Evolutionary conservation across 2,888 invertebrate genomes (phyloP).

Genomic region (Harpalus rufipes): DNA sequence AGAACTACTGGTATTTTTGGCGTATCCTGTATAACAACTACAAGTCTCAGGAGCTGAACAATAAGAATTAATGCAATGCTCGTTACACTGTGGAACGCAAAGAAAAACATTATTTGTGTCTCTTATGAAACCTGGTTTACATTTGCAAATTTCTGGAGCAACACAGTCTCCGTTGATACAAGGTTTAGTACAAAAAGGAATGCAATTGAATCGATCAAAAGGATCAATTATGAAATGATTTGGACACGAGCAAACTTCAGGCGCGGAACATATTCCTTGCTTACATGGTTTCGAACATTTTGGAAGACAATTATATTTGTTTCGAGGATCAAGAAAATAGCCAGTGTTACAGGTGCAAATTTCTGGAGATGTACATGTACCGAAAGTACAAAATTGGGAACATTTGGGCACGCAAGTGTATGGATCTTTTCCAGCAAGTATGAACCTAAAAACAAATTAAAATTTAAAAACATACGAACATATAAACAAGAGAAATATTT

Average conservation of each 20-base stretch:
- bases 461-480: neutral
- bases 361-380: constrained; percentile 83
- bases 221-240: constrained; percentile 81
- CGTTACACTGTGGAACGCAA: constrained; percentile 81
- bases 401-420: constrained; percentile 78
- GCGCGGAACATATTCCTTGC: constrained; percentile 84
- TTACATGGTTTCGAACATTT: constrained; percentile 83
- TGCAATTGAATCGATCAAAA: constrained; percentile 80
- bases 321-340: constrained; percentile 82
- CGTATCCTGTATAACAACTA: constrained; percentile 77
- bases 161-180: constrained; percentile 84
- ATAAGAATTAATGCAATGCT: constrained; percentile 78
- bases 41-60: constrained; percentile 81
- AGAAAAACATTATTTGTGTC: constrained; percentile 73
- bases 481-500: neutral
- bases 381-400: constrained; percentile 82
- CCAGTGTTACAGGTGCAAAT: constrained; percentile 84
- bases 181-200: constrained; percentile 84
- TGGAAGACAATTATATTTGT: constrained; percentile 79
- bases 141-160: constrained; percentile 81
- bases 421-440: constrained; percentile 1
- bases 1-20: constrained; percentile 71
- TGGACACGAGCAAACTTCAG: constrained; percentile 83
- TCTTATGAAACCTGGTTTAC: constrained; percentile 80
- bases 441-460: constrained; percentile 8